Conservation (phyloP, 2,797 vertebrate species). For the Morus bassanus region DNA sequence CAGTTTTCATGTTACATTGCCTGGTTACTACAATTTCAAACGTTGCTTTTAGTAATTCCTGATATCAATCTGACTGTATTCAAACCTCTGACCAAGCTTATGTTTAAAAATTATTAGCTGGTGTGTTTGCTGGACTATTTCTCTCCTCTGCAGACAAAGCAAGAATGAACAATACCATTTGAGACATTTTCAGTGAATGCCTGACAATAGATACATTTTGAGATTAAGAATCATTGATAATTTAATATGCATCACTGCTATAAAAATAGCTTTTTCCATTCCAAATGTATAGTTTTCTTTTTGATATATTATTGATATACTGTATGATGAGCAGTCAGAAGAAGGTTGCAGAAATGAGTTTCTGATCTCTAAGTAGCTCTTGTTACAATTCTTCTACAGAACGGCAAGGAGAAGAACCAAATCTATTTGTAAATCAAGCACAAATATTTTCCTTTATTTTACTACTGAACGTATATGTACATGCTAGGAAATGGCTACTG, state of each 20-base stretch:
- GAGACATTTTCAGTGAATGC: not conserved
- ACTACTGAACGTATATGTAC: not conserved
- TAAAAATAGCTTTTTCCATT: not conserved
- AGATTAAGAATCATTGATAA: not conserved
- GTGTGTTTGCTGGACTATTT: not conserved
- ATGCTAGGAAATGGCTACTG: not conserved
- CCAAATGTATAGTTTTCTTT: not conserved
- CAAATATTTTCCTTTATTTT: not conserved
- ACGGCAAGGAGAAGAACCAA: not conserved
- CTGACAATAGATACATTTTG: not conserved
- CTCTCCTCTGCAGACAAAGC: not conserved
- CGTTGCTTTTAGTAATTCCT: not conserved
- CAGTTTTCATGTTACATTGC: not conserved
- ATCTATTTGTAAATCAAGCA: not conserved
- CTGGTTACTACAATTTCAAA: not conserved
- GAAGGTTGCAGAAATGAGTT: not conserved
- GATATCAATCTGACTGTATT: not conserved
- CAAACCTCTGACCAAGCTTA: not conserved
- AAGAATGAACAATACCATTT: not conserved
- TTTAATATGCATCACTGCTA: not conserved
- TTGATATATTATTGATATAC: not conserved
- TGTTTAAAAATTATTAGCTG: not conserved
- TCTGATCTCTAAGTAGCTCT: not conserved
- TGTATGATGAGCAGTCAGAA: not conserved
- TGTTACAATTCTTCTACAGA: not conserved